A percentile compares a stretch with the other conserved stretches of the same genome.
Evolutionary conservation across 2,888 invertebrate genomes (phyloP).

Genomic region (Antitype chi): DNA sequence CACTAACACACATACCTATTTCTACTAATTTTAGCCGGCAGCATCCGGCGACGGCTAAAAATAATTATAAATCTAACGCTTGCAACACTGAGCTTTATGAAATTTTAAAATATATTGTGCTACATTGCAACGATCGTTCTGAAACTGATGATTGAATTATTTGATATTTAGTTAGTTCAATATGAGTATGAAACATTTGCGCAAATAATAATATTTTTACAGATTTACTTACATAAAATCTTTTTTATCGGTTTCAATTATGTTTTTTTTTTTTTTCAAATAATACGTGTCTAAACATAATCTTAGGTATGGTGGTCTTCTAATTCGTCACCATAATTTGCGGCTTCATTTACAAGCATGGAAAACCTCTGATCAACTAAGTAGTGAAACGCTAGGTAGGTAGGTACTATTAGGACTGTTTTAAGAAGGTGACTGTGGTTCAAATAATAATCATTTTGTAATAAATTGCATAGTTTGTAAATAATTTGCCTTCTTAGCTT

Average conservation of each 20-base stretch:
- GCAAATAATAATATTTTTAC: not conserved
- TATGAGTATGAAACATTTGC: not conserved
- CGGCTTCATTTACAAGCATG: no score
- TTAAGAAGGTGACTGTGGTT: not conserved
- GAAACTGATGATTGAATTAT: slow-evolving; percentile 21
- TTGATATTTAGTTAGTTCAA: slow-evolving; percentile 13
- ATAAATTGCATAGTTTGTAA: not conserved
- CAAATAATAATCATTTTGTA: not conserved
- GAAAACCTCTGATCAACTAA: not conserved
- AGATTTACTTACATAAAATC: not conserved
- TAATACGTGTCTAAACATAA: not conserved
- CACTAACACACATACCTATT: slow-evolving; percentile 65
- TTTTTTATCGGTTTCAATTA: not conserved
- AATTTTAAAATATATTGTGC: slow-evolving; percentile 51
- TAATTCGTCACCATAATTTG: not conserved
- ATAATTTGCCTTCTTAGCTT: not conserved
- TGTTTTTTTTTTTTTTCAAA: no score
- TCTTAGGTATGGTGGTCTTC: not conserved
- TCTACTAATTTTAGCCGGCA: slow-evolving; percentile 59
- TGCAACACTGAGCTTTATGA: slow-evolving; percentile 62
- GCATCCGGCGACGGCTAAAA: slow-evolving; percentile 68
- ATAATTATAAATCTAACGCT: slow-evolving; percentile 65
- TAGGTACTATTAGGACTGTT: not conserved
- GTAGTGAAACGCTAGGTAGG: not conserved
- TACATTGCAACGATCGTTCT: slow-evolving; percentile 28